phyloP scores from a whole-genome alignment of 2,888 invertebrate genomes.

The Drosophila meridiana region DNA sequence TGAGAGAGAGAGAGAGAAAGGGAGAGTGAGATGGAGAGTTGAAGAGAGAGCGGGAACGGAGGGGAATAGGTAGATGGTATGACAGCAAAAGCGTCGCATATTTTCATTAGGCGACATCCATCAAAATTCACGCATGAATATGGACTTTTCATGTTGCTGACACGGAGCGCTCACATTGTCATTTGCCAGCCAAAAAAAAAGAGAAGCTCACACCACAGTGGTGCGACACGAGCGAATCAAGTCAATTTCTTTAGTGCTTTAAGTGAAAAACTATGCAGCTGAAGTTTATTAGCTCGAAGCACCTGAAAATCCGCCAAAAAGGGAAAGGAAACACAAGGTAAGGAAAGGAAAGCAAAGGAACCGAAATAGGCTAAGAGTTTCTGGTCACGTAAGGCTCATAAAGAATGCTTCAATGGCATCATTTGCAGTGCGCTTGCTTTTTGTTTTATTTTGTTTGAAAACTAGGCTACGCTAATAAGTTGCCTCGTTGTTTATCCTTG shows the following conservation, averaged over 20 bases:
- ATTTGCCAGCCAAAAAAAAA: constrained; percentile 38
- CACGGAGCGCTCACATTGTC: constrained; percentile 61
- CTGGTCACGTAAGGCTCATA: constrained; percentile 76
- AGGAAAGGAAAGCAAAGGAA: constrained; percentile 5
- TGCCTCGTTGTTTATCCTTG: constrained; percentile 42
- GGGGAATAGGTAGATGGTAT: constrained; percentile 5
- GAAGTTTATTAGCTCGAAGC: constrained; percentile 53
- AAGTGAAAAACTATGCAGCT: constrained; percentile 57
- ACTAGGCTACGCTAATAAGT: constrained; percentile 74
- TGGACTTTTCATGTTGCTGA: constrained; percentile 79
- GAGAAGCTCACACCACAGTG: constrained; percentile 10
- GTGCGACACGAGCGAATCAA: constrained; percentile 34
- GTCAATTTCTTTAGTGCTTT: constrained; percentile 43
- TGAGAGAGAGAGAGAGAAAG: background rate
- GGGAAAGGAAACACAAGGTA: background rate
- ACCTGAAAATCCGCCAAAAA: constrained; percentile 40
- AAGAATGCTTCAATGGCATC: constrained; percentile 75
- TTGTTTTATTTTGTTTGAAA: constrained; percentile 51
- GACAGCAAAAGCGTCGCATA: constrained; percentile 50
- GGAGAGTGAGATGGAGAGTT: background rate
- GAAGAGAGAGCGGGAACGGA: background rate
- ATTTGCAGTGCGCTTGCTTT: constrained; percentile 53
- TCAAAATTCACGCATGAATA: constrained; percentile 82
- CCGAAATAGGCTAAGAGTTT: constrained; percentile 71
- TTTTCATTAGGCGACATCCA: constrained; percentile 76